These are phyloP conservation scores for Rhinophrynus dorsalis DNA, from an alignment of 2,797 vertebrate genomes.

Conservation along the genomic window DNA sequence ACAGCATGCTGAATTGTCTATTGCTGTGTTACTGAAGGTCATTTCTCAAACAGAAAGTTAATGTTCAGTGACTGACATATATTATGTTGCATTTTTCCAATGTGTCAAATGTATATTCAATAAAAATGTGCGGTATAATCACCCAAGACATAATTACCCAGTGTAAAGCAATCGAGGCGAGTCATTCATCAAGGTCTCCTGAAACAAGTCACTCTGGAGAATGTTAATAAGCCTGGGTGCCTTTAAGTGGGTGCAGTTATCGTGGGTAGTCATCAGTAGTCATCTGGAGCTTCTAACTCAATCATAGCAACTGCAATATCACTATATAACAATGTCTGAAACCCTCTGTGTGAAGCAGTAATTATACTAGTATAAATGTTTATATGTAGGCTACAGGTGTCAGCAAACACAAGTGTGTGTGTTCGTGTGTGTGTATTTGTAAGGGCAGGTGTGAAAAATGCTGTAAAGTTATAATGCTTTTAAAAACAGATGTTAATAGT, in stretches of 20 bases:
- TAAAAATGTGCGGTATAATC: conserved; percentile 12
- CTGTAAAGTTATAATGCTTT: no score
- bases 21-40: conserved; percentile 1
- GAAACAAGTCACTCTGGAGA: conserved; percentile 10
- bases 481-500: no score
- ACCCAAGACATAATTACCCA: conserved; percentile 9
- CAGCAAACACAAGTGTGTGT: no score
- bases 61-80: not conserved
- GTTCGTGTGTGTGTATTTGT: no score
- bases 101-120: not conserved
- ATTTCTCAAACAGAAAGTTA: conserved; percentile 1
- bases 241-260: not conserved
- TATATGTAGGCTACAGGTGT: no score
- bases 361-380: no score
- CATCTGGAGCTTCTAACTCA: not conserved
- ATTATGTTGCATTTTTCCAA: not conserved
- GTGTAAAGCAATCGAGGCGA: conserved; percentile 14
- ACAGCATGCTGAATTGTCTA: not conserved
- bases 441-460: no score
- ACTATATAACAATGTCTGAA: not conserved
- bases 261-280: not conserved
- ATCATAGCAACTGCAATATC: conserved; percentile 7
- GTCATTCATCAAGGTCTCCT: conserved; percentile 30
- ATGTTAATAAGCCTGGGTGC: conserved; percentile 31
- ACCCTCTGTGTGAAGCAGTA: no score